Base-by-base conservation (phyloP, 2,113 vertebrate species). In the Oxyura jamaicensis region DNA sequence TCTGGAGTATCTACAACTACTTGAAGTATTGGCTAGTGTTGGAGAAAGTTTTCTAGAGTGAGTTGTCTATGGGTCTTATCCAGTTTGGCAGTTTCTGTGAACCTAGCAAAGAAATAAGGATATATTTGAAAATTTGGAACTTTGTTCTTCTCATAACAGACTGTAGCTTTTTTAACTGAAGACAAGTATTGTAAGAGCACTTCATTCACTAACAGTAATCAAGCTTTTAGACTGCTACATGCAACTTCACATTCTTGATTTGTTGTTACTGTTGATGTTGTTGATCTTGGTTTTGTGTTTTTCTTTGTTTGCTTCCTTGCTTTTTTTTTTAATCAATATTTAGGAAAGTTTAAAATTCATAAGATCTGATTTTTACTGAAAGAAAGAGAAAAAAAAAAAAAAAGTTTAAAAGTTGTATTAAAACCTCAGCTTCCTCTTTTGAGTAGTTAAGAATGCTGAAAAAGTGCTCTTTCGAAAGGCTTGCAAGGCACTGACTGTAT, bases 1-100 rank as follows among this genome's bases (percentile, higher is more conserved):
- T 67, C 52, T 92, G 60, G 58, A 60, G 9, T 13, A 41, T 55
- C 18, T 46, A 26, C 4, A 53, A 52, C 10, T 56, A 16, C 1
- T 0, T 6, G 12, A 9, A 48, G 16, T 35, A 50, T 44, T 58
- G 25, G 9, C 7, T n/a, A 17, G 4, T n/a, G 26, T 2, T 69
- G 46, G 22, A 56, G 50, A 86, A 69, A 73, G 3, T 11, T 29
- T 86, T 25, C 29, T 33, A 10, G 33, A 76, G 25, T 63, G 41
- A 65, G 4, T 22, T 79, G 7, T 6, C 6, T 7, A 21, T 29
- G 4, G 31, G 9, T 23, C 53, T 83, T 35, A 81, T 78, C 39
- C 35, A 56, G 10, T 50, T 18, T 33, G 16, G 8, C 29, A 35
- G 12, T 58, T 82, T 63, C 46, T 42, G 33, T 39, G 16, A 77